A percentile compares a stretch with the other conserved stretches of the same genome.
Conservation (phyloP, 2,888 invertebrate genomes). For the Prenolepis imparis region DNA sequence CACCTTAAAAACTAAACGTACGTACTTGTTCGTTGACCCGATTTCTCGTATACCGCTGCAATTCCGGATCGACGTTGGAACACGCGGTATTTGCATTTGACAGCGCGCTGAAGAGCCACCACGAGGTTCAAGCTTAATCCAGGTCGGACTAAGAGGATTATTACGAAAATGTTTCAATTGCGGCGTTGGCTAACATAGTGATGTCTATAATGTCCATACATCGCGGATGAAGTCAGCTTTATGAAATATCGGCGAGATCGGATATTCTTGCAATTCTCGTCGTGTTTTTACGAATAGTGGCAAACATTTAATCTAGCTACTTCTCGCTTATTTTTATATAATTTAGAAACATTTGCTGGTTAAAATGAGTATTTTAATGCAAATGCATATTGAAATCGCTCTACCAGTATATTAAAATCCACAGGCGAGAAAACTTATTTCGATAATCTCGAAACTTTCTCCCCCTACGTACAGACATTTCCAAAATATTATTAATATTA, state of each 20-base stretch:
- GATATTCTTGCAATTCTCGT: background rate
- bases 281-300: background rate
- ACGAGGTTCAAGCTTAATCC: slow-evolving; percentile 76
- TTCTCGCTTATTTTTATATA: background rate
- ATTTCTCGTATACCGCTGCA: slow-evolving; percentile 67
- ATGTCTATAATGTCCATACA: slow-evolving; percentile 36
- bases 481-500: background rate
- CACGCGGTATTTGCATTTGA: slow-evolving; percentile 77
- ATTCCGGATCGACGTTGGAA: slow-evolving; percentile 65
- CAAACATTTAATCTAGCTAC: background rate
- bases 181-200: slow-evolving; percentile 59
- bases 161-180: slow-evolving; percentile 80
- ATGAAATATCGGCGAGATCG: background rate
- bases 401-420: background rate
- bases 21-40: slow-evolving; percentile 36
- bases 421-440: background rate
- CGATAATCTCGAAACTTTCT: background rate
- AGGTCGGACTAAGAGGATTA: slow-evolving; percentile 81
- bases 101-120: slow-evolving; percentile 70
- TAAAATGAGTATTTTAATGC: background rate
- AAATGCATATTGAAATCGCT: background rate
- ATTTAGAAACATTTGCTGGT: background rate
- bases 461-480: background rate
- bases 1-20: slow-evolving; percentile 12
- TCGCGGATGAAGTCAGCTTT: slow-evolving; percentile 31